Percentiles rank a stretch among this genome's conserved stretches.
Evolutionary conservation across 2,888 invertebrate genomes (phyloP).

Genomic region (Pediacus dermestoides): DNA sequence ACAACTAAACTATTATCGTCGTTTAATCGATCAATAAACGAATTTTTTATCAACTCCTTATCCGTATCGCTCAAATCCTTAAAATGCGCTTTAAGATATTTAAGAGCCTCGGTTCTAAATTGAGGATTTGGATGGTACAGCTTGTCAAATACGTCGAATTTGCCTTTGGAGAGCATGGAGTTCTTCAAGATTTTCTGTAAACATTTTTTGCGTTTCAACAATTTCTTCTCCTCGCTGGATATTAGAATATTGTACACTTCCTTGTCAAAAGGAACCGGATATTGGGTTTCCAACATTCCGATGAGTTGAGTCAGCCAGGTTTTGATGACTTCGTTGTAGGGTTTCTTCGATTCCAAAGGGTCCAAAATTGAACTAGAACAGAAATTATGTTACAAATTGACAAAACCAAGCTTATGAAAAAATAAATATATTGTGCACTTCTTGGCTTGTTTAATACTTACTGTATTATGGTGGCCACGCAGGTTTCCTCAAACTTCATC

Average conservation of each 20-base stretch:
- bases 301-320: conserved; percentile 49
- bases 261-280: conserved; percentile 68
- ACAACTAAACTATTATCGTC: conserved; percentile 67
- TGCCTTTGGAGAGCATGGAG: conserved; percentile 28
- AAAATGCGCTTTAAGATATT: conserved; percentile 59
- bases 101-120: conserved; percentile 65
- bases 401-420: too few relatives aligned
- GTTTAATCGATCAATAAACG: conserved; percentile 61
- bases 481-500: conserved; percentile 56
- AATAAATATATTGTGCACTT: conserved; percentile 1
- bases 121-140: conserved; percentile 68
- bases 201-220: conserved; percentile 24
- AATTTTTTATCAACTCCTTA: conserved; percentile 60
- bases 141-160: conserved; percentile 59
- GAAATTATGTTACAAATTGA: too few relatives aligned
- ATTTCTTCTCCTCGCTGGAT: conserved; percentile 22
- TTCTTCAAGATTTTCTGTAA: conserved; percentile 38
- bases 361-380: conserved; percentile 40
- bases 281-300: conserved; percentile 63
- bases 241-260: conserved; percentile 59
- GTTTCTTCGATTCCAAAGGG: conserved; percentile 26
- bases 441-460: conserved; percentile 47
- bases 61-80: conserved; percentile 52
- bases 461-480: conserved; percentile 58
- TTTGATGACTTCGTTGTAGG: conserved; percentile 27